Evolutionary conservation across 2,888 invertebrate genomes (phyloP), one percentile per base, ranked within the genome.

Genomic region (Neoscelio sp.): DNA sequence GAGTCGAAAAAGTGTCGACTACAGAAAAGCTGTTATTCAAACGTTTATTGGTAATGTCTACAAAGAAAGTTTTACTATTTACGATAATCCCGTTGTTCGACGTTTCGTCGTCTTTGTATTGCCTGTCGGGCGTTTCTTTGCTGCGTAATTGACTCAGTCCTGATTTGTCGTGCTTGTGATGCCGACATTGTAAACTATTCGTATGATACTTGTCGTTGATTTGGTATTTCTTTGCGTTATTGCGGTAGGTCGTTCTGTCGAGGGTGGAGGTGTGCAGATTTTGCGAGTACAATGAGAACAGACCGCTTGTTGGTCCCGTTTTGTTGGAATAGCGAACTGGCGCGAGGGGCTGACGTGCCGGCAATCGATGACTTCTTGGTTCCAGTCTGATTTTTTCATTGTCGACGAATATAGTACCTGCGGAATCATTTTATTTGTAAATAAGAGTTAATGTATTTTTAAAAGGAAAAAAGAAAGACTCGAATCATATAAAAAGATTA

Each of bases 171-270:
- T 88, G 78, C 0, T 88, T 90, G 67, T 88, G 89, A 78, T 86
- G 89, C 0, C 89, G 82, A 10, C 80, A 82, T n/a, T 89, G 89
- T 7, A 87, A 35, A 38, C 86, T 87, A 65, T 88, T 88, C 17
- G 82, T 78, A 20, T 86, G 79, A 78, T 85, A 87, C 38, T 88
- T 88, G 35, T 82, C 82, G 2, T 80, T 83, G 0, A 81, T 38
- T 46, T 86, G 86, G 10, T 86, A 84, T 38, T 87, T 89, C 6
- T 85, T 85, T 2, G 85, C 75, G 65, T 86, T 86, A 1, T 82
- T 85, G 0, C 87, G 87, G 48, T 88, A 89, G 30, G 86, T 88
- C 20, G 86, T 84, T 23, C 90, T 82, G 73, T 90, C 90, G 23
- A 90, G 82, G 0, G 90, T 90, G 0, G 87, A 88, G 0, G 89